Conservation (phyloP, 2,888 invertebrate species). For the Sialis fuliginosa region DNA sequence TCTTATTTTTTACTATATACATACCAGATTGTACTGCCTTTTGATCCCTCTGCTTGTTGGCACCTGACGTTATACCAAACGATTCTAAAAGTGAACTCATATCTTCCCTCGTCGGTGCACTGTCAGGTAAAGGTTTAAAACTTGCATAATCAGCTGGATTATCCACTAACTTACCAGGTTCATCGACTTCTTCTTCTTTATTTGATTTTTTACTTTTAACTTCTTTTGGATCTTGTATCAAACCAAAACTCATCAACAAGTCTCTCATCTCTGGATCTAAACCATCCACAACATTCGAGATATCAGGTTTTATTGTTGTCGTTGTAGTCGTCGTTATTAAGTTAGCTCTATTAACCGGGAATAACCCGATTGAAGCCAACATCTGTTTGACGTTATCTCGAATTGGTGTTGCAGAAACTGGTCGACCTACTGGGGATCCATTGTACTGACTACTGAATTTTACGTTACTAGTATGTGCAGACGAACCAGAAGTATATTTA, state of each 20-base stretch:
- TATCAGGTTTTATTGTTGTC: conserved; percentile 17
- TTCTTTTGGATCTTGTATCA: conserved; percentile 19
- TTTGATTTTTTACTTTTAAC: conserved; percentile 5
- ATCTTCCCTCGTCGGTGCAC: conserved; percentile 16
- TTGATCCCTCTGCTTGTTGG: conserved; percentile 1
- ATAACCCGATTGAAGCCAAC: conserved; percentile 26
- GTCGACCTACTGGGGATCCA: conserved; percentile 16
- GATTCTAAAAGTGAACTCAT: conserved; percentile 22
- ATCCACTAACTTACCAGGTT: conserved; percentile 17
- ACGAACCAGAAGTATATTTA: neutral
- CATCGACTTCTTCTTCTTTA: conserved; percentile 4
- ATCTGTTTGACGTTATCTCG: conserved; percentile 23
- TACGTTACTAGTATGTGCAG: neutral
- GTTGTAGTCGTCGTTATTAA: conserved; percentile 12
- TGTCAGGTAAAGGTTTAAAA: conserved; percentile 24
- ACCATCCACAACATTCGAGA: conserved; percentile 21
- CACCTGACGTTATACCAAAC: conserved; percentile 21
- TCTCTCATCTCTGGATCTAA: conserved; percentile 25
- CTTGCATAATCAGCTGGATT: conserved; percentile 20
- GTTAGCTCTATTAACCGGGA: conserved; percentile 5
- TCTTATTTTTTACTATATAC: too few relatives aligned
- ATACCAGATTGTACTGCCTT: conserved; percentile 6
- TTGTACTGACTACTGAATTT: conserved; percentile 27
- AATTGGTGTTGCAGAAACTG: conserved; percentile 15
- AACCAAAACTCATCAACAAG: conserved; percentile 27